phyloP scores from a whole-genome alignment of 1,140 invertebrate genomes.

The Solen grandis region DNA sequence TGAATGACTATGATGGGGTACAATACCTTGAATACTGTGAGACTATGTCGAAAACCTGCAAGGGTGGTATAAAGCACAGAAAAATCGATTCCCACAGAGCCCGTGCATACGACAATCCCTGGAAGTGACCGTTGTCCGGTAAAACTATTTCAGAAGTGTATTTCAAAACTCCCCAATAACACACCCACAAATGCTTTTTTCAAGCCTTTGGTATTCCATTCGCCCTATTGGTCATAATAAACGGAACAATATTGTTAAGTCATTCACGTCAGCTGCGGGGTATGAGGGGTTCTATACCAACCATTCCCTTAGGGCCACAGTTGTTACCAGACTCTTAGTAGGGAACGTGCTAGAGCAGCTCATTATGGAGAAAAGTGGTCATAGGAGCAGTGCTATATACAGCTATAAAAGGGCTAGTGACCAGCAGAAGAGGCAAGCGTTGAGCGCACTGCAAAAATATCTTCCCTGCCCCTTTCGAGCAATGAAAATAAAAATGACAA shows the following conservation, averaged over 20 bases:
- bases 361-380: slow-evolving; percentile 15
- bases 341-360: slow-evolving; percentile 1
- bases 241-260: neutral
- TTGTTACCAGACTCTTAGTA: neutral
- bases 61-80: neutral
- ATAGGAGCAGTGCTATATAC: neutral
- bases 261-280: neutral
- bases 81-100: neutral
- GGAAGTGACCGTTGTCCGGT: neutral
- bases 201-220: neutral
- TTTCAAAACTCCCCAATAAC: neutral
- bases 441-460: neutral
- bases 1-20: neutral
- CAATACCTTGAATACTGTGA: neutral
- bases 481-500: too few relatives aligned
- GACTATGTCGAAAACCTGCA: neutral
- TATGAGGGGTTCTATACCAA: slow-evolving; percentile 4
- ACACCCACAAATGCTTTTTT: neutral
- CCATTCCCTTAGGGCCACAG: slow-evolving; percentile 8
- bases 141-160: neutral
- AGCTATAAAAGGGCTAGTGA: slow-evolving; percentile 3
- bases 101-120: neutral
- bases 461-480: neutral
- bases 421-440: neutral
- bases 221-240: neutral